A percentile compares a stretch with the other conserved stretches of the same genome.
These are phyloP conservation scores for Nephrotoma guestfalica DNA, from an alignment of 2,888 invertebrate species.

Conservation along the genomic window DNA sequence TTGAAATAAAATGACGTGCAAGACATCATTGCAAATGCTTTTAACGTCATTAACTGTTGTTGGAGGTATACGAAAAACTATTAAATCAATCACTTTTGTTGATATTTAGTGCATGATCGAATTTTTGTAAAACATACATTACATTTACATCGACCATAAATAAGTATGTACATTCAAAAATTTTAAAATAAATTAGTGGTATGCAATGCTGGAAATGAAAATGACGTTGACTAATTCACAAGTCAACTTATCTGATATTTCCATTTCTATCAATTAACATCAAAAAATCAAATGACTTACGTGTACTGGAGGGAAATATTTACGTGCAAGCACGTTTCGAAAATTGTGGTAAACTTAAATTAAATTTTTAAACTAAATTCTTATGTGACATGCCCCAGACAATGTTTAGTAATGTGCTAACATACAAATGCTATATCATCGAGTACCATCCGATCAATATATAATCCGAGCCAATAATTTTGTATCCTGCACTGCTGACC, in stretches of 20 bases:
- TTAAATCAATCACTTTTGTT: too few species aligned
- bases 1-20: too few species aligned
- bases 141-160: not conserved
- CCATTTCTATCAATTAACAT: not conserved
- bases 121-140: not conserved
- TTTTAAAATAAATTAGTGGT: not conserved
- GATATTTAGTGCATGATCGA: not conserved
- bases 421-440: too few species aligned
- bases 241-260: not conserved
- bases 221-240: not conserved
- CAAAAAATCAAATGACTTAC: not conserved
- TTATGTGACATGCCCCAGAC: not conserved
- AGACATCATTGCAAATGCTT: not conserved
- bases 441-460: too few species aligned
- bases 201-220: not conserved
- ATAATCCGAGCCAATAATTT: too few species aligned
- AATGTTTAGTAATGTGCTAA: too few species aligned
- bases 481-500: too few species aligned
- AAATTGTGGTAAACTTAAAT: too few species aligned
- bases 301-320: not conserved
- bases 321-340: not conserved
- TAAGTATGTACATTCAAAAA: not conserved
- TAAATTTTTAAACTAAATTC: not conserved
- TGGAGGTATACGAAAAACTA: too few species aligned
- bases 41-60: too few species aligned